A percentile compares a stretch with the other conserved stretches of the same genome.
These are phyloP conservation scores for Scytalopus superciliaris DNA, from an alignment of 2,113 vertebrate genomes.

Conservation along the genomic window DNA sequence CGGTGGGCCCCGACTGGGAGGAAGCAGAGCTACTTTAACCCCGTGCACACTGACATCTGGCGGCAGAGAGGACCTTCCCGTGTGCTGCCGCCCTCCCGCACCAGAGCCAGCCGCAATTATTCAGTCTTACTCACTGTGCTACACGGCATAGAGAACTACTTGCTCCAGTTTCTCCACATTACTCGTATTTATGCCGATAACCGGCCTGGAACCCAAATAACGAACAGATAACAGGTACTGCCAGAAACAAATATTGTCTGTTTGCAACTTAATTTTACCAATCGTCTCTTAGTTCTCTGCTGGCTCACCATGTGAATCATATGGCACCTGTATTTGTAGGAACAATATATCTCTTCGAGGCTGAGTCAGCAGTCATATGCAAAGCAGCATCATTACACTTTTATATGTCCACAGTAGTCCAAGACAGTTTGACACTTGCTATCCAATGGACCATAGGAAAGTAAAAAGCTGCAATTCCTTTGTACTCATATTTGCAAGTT, in stretches of 20 bases:
- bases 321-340: not conserved
- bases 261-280: not conserved
- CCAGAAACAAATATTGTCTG: not conserved
- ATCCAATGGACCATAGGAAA: not conserved
- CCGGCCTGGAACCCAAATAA: not conserved
- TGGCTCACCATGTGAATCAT: not conserved
- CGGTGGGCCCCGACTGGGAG: not conserved
- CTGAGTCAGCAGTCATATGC: not conserved
- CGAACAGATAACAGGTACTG: not conserved
- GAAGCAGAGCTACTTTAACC: not conserved
- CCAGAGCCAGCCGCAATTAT: no score
- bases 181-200: not conserved
- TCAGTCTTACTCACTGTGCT: no score
- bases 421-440: not conserved
- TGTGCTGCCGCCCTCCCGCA: not conserved
- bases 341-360: not conserved
- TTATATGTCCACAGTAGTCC: not conserved
- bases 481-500: not conserved
- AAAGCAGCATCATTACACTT: not conserved
- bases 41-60: constrained; percentile 62
- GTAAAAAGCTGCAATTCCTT: not conserved
- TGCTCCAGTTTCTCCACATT: not conserved
- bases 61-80: not conserved
- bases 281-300: not conserved
- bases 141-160: not conserved